These are phyloP conservation scores for Ceratoteleas bidentatus DNA, from an alignment of 1,140 invertebrate genomes.

Conservation along the genomic window DNA sequence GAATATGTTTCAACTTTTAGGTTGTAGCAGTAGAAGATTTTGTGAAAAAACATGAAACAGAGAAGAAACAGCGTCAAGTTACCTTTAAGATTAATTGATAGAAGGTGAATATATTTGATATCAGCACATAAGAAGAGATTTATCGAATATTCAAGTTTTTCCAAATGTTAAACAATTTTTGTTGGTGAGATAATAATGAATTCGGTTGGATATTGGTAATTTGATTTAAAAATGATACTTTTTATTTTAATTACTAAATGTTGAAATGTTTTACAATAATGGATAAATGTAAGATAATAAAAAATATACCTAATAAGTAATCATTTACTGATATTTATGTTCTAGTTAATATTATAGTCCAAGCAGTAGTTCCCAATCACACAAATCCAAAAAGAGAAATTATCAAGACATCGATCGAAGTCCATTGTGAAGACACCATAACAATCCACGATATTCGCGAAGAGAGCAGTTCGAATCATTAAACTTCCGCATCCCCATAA, in stretches of 20 bases:
- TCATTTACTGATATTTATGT: too few relatives aligned
- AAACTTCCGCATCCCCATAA: slow-evolving; percentile 20
- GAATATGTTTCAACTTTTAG: slow-evolving; percentile 1
- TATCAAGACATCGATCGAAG: slow-evolving; percentile 75
- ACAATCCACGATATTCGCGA: slow-evolving; percentile 68
- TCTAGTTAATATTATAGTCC: slow-evolving; percentile 76
- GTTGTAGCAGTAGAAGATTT: slow-evolving; percentile 24
- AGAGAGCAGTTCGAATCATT: slow-evolving; percentile 74
- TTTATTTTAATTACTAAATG: too few relatives aligned
- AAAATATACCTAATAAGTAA: too few relatives aligned
- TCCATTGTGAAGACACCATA: slow-evolving; percentile 70
- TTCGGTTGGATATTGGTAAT: too few relatives aligned
- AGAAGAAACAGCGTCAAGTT: slow-evolving; percentile 68
- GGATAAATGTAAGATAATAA: too few relatives aligned
- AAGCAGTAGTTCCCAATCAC: slow-evolving; percentile 73
- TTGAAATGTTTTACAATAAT: too few relatives aligned
- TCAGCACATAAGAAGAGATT: background rate
- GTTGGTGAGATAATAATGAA: too few relatives aligned
- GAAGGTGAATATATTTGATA: slow-evolving; percentile 70
- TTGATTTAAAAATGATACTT: too few relatives aligned
- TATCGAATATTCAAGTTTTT: background rate
- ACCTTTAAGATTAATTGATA: slow-evolving; percentile 77
- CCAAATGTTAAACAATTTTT: too few relatives aligned
- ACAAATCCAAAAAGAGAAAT: slow-evolving; percentile 78
- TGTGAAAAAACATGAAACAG: slow-evolving; percentile 44